Conservation (phyloP, 2,113 vertebrate genomes). For the Festucalex cinctus region DNA sequence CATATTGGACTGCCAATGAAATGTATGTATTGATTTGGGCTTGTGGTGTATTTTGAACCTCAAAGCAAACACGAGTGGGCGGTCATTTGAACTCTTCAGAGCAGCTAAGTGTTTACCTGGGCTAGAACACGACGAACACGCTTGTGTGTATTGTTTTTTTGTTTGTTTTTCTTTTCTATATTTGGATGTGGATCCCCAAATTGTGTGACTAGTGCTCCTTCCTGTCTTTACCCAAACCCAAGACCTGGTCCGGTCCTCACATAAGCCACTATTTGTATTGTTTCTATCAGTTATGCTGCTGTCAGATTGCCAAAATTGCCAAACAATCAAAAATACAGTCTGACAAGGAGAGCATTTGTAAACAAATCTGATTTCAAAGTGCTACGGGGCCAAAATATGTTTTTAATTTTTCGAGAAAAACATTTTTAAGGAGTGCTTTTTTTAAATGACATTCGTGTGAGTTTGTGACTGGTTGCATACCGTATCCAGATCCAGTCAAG, state of each 20-base stretch:
- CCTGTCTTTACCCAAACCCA: slow-evolving; percentile 5
- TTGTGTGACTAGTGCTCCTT: slow-evolving; percentile 28
- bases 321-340: slow-evolving; percentile 29
- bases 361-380: slow-evolving; percentile 27
- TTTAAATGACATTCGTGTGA: slow-evolving; percentile 28
- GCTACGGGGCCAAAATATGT: slow-evolving; percentile 28
- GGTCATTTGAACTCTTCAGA: slow-evolving; percentile 7
- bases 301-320: slow-evolving; percentile 27
- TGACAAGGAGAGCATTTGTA: slow-evolving; percentile 6
- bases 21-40: slow-evolving; percentile 11
- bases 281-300: slow-evolving; percentile 42
- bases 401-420: slow-evolving; percentile 11
- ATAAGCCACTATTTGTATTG: slow-evolving; percentile 16
- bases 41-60: slow-evolving; percentile 24
- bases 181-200: slow-evolving; percentile 30
- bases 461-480: slow-evolving; percentile 39
- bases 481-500: slow-evolving; percentile 26
- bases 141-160: neutral
- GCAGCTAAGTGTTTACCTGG: slow-evolving; percentile 11
- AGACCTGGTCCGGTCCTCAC: neutral
- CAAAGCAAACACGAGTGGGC: slow-evolving; percentile 3
- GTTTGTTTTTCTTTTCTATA: slow-evolving; percentile 7
- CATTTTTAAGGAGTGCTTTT: slow-evolving; percentile 29
- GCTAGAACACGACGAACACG: slow-evolving; percentile 18
- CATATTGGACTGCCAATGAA: slow-evolving; percentile 5